These are phyloP conservation scores for Mormyrus lacerda DNA, from an alignment of 2,113 vertebrate genomes.

Conservation along the genomic window DNA sequence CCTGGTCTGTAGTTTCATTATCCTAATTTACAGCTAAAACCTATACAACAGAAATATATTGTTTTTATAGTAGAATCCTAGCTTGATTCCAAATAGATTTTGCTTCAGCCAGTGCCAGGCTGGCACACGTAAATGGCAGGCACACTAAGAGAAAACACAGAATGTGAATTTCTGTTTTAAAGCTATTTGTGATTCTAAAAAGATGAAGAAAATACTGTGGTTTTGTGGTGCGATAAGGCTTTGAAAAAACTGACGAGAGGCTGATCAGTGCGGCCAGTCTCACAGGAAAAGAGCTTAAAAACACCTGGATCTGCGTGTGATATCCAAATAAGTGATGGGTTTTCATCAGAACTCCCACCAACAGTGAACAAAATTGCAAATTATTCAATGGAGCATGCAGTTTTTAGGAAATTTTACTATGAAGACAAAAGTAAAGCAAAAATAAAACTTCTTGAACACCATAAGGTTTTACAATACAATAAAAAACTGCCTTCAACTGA, in stretches of 20 bases:
- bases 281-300: neutral
- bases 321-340: neutral
- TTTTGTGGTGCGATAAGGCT: neutral
- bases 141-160: neutral
- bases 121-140: neutral
- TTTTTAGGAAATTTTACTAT: constrained; percentile 49
- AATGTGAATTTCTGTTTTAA: neutral
- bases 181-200: neutral
- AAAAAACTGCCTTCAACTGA: constrained; percentile 10
- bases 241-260: neutral
- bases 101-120: neutral
- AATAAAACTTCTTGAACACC: constrained; percentile 26
- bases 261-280: neutral
- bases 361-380: neutral
- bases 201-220: neutral
- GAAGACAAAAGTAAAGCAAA: constrained; percentile 42
- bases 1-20: neutral
- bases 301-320: neutral
- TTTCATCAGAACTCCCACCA: neutral
- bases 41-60: neutral
- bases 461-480: constrained; percentile 26
- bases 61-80: neutral
- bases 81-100: neutral
- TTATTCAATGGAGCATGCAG: neutral
- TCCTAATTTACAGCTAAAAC: neutral